phyloP scores from a whole-genome alignment of 2,888 invertebrate species.

The Sipha maydis region DNA sequence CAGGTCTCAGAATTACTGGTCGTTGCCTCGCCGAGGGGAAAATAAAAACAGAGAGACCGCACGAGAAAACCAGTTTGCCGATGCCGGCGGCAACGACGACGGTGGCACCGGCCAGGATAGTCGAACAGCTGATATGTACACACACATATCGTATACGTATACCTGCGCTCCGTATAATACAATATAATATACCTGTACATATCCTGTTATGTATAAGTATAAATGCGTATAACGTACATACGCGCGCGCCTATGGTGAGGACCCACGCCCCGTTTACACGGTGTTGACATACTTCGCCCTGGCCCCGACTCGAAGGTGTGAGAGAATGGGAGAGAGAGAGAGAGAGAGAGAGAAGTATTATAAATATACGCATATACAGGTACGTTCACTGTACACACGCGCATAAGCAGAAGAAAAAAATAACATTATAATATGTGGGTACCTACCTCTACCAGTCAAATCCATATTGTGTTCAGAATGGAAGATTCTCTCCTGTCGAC shows the following conservation, averaged over 20 bases:
- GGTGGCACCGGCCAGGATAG: constrained; percentile 9
- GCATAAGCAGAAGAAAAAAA: not conserved
- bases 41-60: constrained; percentile 38
- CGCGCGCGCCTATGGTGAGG: not conserved
- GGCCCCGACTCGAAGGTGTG: not conserved
- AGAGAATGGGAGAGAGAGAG: not conserved
- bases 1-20: not conserved
- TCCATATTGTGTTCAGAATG: not conserved
- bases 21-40: constrained; percentile 44
- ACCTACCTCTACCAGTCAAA: not conserved
- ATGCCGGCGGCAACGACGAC: not conserved
- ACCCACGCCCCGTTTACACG: constrained; percentile 52
- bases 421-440: not conserved
- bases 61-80: constrained; percentile 52
- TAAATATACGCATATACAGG: not conserved
- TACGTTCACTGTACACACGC: not conserved
- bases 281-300: constrained; percentile 58
- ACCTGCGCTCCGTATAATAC: not conserved
- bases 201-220: not conserved
- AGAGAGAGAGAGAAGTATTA: not conserved
- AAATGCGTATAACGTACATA: not conserved
- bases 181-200: not conserved
- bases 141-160: not conserved
- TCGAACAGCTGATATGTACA: constrained; percentile 42
- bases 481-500: not conserved